A percentile compares a stretch with the other conserved stretches of the same genome.
Evolutionary conservation across 2,113 vertebrate genomes (phyloP).

Genomic region (Sinocyclocheilus anshuiensis): DNA sequence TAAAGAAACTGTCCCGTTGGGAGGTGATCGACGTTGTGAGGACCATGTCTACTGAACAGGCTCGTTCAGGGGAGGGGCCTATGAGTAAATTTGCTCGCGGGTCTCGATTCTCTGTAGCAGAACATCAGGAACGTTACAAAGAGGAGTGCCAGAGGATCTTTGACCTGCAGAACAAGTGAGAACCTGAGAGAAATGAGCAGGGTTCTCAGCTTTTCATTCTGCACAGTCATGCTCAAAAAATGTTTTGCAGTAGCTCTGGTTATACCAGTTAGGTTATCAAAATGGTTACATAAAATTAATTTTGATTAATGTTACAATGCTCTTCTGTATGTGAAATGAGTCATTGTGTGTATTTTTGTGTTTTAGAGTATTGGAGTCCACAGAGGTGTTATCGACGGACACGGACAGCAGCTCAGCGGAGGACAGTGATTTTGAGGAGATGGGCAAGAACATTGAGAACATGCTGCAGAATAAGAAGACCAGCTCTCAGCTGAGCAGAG

Average conservation of each 20-base stretch:
- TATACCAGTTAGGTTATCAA: too few species aligned
- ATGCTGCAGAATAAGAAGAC: conserved; percentile 99
- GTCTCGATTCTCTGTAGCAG: conserved; percentile 96
- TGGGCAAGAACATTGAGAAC: conserved; percentile 99
- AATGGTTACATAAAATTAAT: not conserved
- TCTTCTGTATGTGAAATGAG: not conserved
- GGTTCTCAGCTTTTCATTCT: not conserved
- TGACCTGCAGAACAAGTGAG: conserved; percentile 97
- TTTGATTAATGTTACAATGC: too few species aligned
- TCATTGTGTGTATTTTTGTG: not conserved
- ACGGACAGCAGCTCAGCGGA: conserved; percentile 98
- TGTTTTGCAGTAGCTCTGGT: too few species aligned
- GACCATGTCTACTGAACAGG: conserved; percentile 98
- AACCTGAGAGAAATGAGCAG: not conserved
- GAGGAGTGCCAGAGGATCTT: conserved; percentile 99
- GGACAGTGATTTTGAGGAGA: conserved; percentile 99
- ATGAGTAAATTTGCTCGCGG: conserved; percentile 99
- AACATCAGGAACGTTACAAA: conserved; percentile 98
- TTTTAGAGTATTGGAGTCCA: conserved; percentile 91
- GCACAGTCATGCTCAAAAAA: not conserved
- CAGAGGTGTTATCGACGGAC: conserved; percentile 95
- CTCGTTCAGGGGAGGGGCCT: conserved; percentile 94
- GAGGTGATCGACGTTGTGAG: conserved; percentile 97
- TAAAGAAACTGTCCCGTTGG: conserved; percentile 98
- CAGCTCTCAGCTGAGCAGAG: conserved; percentile 95